Base-by-base conservation (phyloP, 2,113 vertebrate species). In the Probosciger aterrimus region DNA sequence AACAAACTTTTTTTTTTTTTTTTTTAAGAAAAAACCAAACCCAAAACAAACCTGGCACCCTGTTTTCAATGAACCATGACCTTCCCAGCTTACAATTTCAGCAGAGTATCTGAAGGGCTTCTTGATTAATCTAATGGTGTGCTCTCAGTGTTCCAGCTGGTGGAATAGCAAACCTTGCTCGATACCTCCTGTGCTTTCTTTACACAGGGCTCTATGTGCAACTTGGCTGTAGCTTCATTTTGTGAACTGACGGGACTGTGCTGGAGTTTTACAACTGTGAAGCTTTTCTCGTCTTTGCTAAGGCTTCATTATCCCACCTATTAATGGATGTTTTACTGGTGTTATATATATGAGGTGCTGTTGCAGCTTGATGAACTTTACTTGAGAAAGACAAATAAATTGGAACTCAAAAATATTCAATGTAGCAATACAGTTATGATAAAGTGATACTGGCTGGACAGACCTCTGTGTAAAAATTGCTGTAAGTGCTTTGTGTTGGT, bases 1-100 rank as follows among this genome's bases (percentile, higher is more conserved):
- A 57, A 37, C 59, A n/a, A 28, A 67, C 33, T 46, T 0, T 14
- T 11, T 19, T n/a, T 18, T 57, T 76, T 47, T 49, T 41, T 28
- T 62, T 5, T 37, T 27, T 31, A 41, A 41, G 39, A 41, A 41
- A 41, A n/a, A 57, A 22, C 12, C 5, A n/a, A 59, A n/a, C 33
- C 9, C 20, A 23, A 35, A 59, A 23, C 57, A 59, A 59, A 59
- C 22, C 2, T 74, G 59, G 27, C 37, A 3, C 73, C 20, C 9
- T 55, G 0, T 41, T 0, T 33, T 73, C n/a, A 19, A 4, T 17
- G 52, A 35, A 3, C 27, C 5, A 0, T 8, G 14, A 52, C 86
- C 44, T 83, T 83, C 80, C 53, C 27, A 53, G 63, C 15, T 70
- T 52, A 25, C 24, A 11, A 2, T 47, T 82, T 55, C 57, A 76